phyloP scores from a whole-genome alignment of 2,888 invertebrate genomes.

The Drosophila paracracens region DNA sequence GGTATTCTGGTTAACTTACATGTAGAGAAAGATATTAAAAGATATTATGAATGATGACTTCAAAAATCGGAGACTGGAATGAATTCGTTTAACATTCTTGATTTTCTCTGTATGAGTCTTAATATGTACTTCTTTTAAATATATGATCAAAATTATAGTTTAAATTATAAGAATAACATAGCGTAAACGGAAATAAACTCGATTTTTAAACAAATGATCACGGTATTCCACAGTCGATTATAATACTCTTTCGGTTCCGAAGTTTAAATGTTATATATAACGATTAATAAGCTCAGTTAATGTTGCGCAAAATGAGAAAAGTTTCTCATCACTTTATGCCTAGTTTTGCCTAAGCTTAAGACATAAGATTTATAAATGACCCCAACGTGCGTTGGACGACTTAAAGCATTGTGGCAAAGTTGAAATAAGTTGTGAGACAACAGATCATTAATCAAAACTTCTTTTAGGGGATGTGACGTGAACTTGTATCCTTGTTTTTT shows the following conservation, averaged over 20 bases:
- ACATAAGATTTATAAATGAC: conserved; percentile 74
- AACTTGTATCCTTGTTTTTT: neutral
- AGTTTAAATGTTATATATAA: conserved; percentile 24
- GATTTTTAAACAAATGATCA: neutral
- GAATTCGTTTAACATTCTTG: neutral
- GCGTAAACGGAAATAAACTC: neutral
- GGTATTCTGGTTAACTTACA: neutral
- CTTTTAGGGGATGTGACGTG: conserved; percentile 15
- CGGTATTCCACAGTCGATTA: neutral
- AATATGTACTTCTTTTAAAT: neutral
- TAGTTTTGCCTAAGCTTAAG: conserved; percentile 39
- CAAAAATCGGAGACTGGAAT: neutral
- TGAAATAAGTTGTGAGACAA: conserved; percentile 46
- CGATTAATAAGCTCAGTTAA: conserved; percentile 78
- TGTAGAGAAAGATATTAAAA: neutral
- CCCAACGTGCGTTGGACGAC: conserved; percentile 29
- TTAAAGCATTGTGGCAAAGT: conserved; percentile 53
- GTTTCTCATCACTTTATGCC: conserved; percentile 55
- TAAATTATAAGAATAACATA: neutral
- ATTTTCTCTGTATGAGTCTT: neutral
- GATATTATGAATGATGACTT: too few species aligned
- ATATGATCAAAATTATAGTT: too few species aligned
- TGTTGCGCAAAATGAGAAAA: conserved; percentile 80
- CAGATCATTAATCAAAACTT: conserved; percentile 62
- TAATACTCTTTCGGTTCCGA: neutral